Conservation (phyloP, 2,113 vertebrate genomes). For the Mastomys coucha region DNA sequence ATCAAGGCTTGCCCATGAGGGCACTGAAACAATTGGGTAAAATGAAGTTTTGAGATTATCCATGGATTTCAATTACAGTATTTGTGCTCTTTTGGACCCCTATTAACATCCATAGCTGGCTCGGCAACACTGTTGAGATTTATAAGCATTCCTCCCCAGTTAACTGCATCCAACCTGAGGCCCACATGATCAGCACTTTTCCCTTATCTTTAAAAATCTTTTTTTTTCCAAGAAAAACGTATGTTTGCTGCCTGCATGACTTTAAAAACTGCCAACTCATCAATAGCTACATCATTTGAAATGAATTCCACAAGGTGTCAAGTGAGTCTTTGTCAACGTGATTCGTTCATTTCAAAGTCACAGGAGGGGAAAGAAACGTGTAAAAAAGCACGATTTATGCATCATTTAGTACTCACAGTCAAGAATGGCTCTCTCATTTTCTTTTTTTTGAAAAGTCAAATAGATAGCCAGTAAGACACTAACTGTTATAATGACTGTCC, state of each 20-base stretch:
- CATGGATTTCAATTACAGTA: constrained; percentile 73
- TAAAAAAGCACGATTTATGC: not conserved
- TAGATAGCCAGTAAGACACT: not conserved
- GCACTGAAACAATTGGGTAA: constrained; percentile 51
- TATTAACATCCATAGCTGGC: constrained; percentile 56
- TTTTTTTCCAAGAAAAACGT: constrained; percentile 43
- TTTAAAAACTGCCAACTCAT: constrained; percentile 81
- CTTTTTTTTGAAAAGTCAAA: constrained; percentile 17
- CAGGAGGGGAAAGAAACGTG: constrained; percentile 32
- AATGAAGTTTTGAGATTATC: constrained; percentile 74
- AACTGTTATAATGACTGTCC: not conserved
- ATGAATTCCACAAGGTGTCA: constrained; percentile 73
- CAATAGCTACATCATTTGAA: constrained; percentile 67
- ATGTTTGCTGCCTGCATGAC: constrained; percentile 63
- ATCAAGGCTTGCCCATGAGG: constrained; percentile 55
- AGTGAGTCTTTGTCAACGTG: constrained; percentile 74
- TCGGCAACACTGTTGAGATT: constrained; percentile 57
- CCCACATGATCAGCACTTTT: constrained; percentile 41
- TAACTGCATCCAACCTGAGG: not conserved
- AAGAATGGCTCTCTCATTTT: not conserved
- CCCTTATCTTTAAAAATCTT: constrained; percentile 64
- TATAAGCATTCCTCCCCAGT: constrained; percentile 22
- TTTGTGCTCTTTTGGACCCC: constrained; percentile 74
- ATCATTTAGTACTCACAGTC: not conserved
- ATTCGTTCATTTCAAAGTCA: constrained; percentile 73